These are phyloP conservation scores for Brachyalestes nurse DNA, from an alignment of 2,797 vertebrate species.

Conservation along the genomic window DNA sequence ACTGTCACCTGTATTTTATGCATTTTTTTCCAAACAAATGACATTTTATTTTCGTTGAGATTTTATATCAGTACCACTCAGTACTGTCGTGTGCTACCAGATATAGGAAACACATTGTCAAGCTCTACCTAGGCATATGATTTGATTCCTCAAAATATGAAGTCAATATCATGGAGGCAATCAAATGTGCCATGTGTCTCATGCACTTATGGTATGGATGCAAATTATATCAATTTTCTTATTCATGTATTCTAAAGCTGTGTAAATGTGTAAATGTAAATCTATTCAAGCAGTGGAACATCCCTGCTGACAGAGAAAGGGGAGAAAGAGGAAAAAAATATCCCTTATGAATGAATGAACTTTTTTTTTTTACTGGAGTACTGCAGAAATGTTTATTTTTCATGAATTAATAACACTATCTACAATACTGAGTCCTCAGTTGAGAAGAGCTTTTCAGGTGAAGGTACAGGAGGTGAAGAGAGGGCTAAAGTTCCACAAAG, in stretches of 20 bases:
- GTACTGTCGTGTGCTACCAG: not conserved
- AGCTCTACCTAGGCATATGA: no score
- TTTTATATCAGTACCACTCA: no score
- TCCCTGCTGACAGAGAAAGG: slow-evolving; percentile 10
- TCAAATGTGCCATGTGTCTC: not conserved
- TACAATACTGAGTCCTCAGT: not conserved
- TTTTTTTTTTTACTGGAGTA: not conserved
- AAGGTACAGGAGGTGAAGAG: not conserved
- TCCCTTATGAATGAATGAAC: not conserved
- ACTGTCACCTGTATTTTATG: no score
- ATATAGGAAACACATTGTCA: not conserved
- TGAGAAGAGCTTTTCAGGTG: not conserved
- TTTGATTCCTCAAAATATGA: not conserved
- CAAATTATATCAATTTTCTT: slow-evolving; percentile 25
- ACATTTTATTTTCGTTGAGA: no score
- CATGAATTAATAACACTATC: not conserved
- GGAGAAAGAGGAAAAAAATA: not conserved
- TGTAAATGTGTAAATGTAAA: slow-evolving; percentile 41
- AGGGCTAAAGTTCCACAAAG: not conserved
- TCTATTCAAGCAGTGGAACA: slow-evolving; percentile 25
- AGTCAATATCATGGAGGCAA: not conserved
- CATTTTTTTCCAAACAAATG: no score
- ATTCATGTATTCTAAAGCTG: slow-evolving; percentile 10
- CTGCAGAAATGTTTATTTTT: not conserved
- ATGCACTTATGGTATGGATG: not conserved